phyloP scores from a whole-genome alignment of 2,113 vertebrate species.

The Coptodon rendalli region DNA sequence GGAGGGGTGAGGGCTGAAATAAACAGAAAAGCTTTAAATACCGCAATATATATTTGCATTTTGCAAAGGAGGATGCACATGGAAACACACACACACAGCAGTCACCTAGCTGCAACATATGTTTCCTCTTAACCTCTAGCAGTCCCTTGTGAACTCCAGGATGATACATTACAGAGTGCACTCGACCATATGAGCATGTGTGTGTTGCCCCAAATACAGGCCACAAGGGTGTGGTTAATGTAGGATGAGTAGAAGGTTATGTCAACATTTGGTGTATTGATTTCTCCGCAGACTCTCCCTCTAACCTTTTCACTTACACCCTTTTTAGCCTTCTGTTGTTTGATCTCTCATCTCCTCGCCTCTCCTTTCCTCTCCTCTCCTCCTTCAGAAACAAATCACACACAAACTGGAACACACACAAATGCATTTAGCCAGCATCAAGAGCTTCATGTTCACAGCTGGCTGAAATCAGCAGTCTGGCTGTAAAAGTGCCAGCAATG shows the following conservation, averaged over 20 bases:
- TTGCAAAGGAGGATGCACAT: background rate
- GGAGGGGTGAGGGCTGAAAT: background rate
- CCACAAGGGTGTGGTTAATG: slow-evolving; percentile 40
- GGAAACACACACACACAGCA: background rate
- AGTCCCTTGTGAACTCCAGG: slow-evolving; percentile 1
- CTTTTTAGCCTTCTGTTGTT: background rate
- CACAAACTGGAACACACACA: background rate
- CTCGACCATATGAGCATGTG: slow-evolving; percentile 7
- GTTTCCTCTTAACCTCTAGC: slow-evolving; percentile 8
- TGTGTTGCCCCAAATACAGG: background rate
- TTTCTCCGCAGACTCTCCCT: slow-evolving; percentile 16
- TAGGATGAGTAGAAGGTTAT: slow-evolving; percentile 44
- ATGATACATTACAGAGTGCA: slow-evolving; percentile 21
- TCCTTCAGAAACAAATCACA: background rate
- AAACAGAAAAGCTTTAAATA: background rate
- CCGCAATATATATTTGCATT: background rate
- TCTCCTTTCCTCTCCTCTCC: background rate
- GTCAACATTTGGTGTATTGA: slow-evolving; percentile 50
- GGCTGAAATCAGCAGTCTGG: background rate
- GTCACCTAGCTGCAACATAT: background rate
- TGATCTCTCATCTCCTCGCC: background rate
- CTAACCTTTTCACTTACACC: slow-evolving; percentile 22
- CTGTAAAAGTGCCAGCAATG: background rate
- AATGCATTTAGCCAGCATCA: background rate
- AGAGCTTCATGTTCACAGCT: background rate